Conservation (phyloP, 2,888 invertebrate species). For the Creontiades dilutus region DNA sequence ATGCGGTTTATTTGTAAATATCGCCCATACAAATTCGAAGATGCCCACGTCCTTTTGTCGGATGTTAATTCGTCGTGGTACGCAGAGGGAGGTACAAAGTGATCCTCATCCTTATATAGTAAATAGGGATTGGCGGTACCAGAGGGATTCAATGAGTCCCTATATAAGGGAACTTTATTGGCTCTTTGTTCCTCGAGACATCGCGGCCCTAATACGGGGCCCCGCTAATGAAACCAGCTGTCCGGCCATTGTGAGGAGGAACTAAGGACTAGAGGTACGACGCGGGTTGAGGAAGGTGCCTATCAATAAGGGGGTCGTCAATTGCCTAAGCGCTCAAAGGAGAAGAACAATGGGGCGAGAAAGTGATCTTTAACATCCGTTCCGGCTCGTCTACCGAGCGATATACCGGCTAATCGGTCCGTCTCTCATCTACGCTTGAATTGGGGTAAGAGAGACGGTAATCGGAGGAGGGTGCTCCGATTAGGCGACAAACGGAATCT, state of each 20-base stretch:
- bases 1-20: too few relatives aligned
- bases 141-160: constrained; percentile 17
- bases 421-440: neutral
- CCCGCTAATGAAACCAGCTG: constrained; percentile 34
- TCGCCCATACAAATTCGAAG: too few relatives aligned
- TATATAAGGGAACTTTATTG: constrained; percentile 24
- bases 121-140: constrained; percentile 10
- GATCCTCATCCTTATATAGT: neutral
- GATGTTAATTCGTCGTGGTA: neutral
- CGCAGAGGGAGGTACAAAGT: neutral
- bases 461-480: neutral
- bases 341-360: neutral
- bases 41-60: too few relatives aligned
- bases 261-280: neutral
- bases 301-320: constrained; percentile 13
- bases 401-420: neutral
- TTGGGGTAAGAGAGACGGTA: neutral
- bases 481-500: too few relatives aligned
- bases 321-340: neutral
- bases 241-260: constrained; percentile 1
- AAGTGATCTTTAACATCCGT: constrained; percentile 30
- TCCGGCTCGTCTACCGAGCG: neutral
- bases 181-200: constrained; percentile 3
- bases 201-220: neutral
- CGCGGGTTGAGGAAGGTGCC: neutral